A percentile compares a stretch with the other conserved stretches of the same genome.
Evolutionary conservation across 2,113 vertebrate species (phyloP).

Genomic region (Thermophis baileyi): DNA sequence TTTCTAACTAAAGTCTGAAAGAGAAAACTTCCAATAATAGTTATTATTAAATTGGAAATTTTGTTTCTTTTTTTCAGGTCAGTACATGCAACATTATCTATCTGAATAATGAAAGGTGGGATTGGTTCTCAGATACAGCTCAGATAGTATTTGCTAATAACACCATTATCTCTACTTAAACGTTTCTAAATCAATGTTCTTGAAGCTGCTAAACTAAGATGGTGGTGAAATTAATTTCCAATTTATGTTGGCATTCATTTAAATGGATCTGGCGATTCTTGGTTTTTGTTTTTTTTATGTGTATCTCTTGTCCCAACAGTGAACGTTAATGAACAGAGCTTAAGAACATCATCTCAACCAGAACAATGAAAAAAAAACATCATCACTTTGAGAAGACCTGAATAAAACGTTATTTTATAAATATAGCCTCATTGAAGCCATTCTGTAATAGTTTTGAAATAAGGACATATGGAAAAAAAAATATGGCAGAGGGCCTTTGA

Average conservation of each 20-base stretch:
- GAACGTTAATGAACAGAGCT: slow-evolving; percentile 79
- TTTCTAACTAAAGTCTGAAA: background rate
- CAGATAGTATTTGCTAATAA: slow-evolving; percentile 64
- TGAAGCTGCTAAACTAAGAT: slow-evolving; percentile 70
- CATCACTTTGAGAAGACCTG: slow-evolving; percentile 77
- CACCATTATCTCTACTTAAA: slow-evolving; percentile 70
- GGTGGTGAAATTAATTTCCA: slow-evolving; percentile 75
- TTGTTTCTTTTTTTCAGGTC: slow-evolving; percentile 12
- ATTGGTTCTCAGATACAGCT: slow-evolving; percentile 56
- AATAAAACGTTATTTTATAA: slow-evolving; percentile 87
- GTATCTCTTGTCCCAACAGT: slow-evolving; percentile 61
- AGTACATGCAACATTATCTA: slow-evolving; percentile 35
- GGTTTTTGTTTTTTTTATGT: slow-evolving; percentile 37
- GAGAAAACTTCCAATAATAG: background rate
- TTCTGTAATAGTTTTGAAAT: slow-evolving; percentile 81
- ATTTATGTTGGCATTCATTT: slow-evolving; percentile 68
- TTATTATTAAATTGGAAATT: background rate
- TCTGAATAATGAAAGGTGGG: slow-evolving; percentile 65
- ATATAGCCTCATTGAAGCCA: slow-evolving; percentile 78
- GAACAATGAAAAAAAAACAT: slow-evolving; percentile 78
- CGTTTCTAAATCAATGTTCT: slow-evolving; percentile 70
- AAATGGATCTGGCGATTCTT: slow-evolving; percentile 74
- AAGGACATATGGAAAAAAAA: slow-evolving; percentile 78
- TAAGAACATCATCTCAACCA: slow-evolving; percentile 71
- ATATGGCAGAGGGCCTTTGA: slow-evolving; percentile 78